Evolutionary conservation across 2,888 invertebrate species (phyloP).

Genomic region (Zeuzera pyrina): DNA sequence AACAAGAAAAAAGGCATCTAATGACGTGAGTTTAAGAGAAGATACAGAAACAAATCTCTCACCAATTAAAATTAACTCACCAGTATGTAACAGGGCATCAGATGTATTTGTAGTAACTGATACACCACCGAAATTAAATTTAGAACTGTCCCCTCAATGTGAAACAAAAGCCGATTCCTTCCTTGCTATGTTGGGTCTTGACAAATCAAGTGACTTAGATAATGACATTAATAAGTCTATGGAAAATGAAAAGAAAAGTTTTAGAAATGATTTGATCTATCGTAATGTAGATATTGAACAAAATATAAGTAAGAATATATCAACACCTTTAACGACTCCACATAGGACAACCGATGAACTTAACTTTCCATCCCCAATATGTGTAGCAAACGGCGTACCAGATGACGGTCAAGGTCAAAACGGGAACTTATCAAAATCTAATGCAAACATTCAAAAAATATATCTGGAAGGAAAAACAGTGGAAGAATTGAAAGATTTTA

Average conservation of each 20-base stretch:
- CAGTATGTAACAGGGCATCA: constrained; percentile 38
- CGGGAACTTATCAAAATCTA: constrained; percentile 21
- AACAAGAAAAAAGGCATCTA: constrained; percentile 36
- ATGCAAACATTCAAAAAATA: constrained; percentile 21
- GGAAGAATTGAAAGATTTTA: constrained; percentile 58
- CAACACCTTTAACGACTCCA: constrained; percentile 54
- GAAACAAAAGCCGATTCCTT: constrained; percentile 57
- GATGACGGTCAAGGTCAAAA: constrained; percentile 33
- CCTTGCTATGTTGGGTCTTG: constrained; percentile 55
- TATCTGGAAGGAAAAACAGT: constrained; percentile 30
- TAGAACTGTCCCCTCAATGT: constrained; percentile 26
- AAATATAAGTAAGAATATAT: constrained; percentile 50
- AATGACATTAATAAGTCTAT: constrained; percentile 37
- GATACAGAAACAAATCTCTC: constrained; percentile 36
- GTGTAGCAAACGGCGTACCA: constrained; percentile 31
- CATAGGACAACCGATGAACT: constrained; percentile 34
- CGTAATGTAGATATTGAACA: constrained; percentile 41
- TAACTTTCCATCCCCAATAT: constrained; percentile 42
- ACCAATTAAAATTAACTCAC: constrained; percentile 33
- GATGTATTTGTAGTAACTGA: constrained; percentile 56
- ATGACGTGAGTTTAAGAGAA: constrained; percentile 57
- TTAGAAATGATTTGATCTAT: constrained; percentile 33
- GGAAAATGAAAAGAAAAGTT: constrained; percentile 38
- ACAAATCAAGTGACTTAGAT: constrained; percentile 46
- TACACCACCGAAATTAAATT: constrained; percentile 38